phyloP scores from a whole-genome alignment of 2,113 vertebrate species.

The Accipiter virgatus region DNA sequence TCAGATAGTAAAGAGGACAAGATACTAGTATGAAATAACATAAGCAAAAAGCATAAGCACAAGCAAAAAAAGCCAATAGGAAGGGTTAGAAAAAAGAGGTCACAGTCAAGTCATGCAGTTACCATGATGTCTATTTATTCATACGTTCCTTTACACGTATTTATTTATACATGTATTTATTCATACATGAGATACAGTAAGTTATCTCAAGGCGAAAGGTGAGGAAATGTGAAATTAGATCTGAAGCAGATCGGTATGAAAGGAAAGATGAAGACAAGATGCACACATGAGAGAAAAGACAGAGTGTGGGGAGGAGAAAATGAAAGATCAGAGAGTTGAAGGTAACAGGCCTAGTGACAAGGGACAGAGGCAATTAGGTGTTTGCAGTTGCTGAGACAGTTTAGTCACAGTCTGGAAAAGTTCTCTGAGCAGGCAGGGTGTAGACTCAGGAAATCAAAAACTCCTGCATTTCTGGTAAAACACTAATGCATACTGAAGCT shows the following conservation, averaged over 20 bases:
- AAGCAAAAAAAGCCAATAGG: neutral
- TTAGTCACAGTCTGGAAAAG: neutral
- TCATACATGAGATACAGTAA: neutral
- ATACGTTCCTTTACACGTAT: neutral
- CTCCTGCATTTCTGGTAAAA: neutral
- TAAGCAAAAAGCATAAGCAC: neutral
- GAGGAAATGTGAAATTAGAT: neutral
- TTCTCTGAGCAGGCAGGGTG: neutral
- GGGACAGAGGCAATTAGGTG: neutral
- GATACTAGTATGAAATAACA: neutral
- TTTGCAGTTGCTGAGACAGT: neutral
- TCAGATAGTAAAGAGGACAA: neutral
- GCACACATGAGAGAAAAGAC: neutral
- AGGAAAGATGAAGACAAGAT: neutral
- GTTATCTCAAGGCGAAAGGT: neutral
- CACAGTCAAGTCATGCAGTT: neutral
- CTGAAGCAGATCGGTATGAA: neutral
- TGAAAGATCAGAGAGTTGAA: neutral
- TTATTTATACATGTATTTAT: neutral
- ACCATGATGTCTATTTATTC: neutral
- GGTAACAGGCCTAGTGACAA: neutral
- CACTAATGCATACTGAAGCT: neutral
- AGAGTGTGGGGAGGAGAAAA: neutral
- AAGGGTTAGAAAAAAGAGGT: neutral
- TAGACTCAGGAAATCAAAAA: neutral